phyloP scores from a whole-genome alignment of 2,888 invertebrate species.

The Linnaemya vulpina region DNA sequence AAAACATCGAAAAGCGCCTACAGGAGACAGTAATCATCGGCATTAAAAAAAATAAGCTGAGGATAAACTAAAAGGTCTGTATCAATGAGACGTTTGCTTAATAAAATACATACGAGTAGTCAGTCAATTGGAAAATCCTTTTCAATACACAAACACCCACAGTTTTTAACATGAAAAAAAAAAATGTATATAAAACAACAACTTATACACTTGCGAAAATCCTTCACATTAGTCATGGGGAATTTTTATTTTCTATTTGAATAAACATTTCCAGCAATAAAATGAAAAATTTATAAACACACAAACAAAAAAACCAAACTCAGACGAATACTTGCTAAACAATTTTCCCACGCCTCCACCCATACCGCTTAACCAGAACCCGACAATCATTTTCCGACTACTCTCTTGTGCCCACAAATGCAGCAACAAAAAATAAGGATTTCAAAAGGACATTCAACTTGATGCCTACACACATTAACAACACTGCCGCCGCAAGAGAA shows the following conservation, averaged over 20 bases:
- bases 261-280: constrained; percentile 45
- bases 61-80: not conserved
- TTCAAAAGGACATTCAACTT: constrained; percentile 80
- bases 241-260: constrained; percentile 70
- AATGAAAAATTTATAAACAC: constrained; percentile 39
- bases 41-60: not conserved
- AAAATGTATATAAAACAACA: not conserved
- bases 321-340: constrained; percentile 62
- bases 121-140: constrained; percentile 62
- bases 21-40: not conserved
- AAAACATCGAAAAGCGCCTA: constrained; percentile 5
- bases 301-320: constrained; percentile 56
- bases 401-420: not conserved
- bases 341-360: constrained; percentile 72
- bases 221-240: constrained; percentile 77
- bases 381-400: constrained; percentile 48
- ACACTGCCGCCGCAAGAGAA: not conserved
- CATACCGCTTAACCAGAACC: constrained; percentile 33
- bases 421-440: constrained; percentile 29
- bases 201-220: constrained; percentile 36
- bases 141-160: constrained; percentile 25
- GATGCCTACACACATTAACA: constrained; percentile 64
- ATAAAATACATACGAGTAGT: constrained; percentile 31
- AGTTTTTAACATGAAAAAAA: not conserved
- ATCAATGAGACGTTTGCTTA: constrained; percentile 45